Conservation (phyloP, 2,888 invertebrate genomes). For the Acrocyrtus sp. region DNA sequence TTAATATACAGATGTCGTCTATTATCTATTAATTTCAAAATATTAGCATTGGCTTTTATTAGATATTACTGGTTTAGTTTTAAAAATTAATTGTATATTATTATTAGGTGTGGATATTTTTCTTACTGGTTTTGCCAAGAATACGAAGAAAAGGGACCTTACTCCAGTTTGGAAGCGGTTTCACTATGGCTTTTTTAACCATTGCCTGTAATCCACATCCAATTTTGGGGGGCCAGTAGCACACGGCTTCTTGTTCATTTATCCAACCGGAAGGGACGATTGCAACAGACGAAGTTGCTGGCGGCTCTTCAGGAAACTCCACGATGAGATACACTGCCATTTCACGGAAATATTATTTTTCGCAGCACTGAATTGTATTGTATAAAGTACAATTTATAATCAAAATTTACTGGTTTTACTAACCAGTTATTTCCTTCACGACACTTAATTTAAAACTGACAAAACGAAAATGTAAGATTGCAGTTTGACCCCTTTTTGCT, state of each 20-base stretch:
- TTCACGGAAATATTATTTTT: no score
- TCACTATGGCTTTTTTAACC: not conserved
- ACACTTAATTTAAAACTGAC: no score
- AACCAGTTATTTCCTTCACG: no score
- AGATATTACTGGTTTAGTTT: no score
- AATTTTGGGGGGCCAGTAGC: not conserved
- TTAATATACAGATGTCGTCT: no score
- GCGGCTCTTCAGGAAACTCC: not conserved
- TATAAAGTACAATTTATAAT: no score
- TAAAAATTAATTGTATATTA: not conserved
- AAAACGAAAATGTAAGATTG: no score
- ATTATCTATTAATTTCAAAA: not conserved
- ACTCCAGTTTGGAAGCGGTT: not conserved
- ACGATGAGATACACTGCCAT: not conserved
- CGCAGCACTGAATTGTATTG: no score
- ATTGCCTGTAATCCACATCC: not conserved
- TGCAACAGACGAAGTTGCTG: no score
- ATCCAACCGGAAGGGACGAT: not conserved
- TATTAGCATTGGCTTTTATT: not conserved
- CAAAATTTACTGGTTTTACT: no score
- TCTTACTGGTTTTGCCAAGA: not conserved
- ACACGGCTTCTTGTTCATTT: not conserved
- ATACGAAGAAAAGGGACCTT: not conserved
- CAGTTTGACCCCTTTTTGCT: no score
- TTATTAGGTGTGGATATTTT: not conserved